Conservation (phyloP, 2,888 invertebrate genomes). For the Agriopis aurantiaria region DNA sequence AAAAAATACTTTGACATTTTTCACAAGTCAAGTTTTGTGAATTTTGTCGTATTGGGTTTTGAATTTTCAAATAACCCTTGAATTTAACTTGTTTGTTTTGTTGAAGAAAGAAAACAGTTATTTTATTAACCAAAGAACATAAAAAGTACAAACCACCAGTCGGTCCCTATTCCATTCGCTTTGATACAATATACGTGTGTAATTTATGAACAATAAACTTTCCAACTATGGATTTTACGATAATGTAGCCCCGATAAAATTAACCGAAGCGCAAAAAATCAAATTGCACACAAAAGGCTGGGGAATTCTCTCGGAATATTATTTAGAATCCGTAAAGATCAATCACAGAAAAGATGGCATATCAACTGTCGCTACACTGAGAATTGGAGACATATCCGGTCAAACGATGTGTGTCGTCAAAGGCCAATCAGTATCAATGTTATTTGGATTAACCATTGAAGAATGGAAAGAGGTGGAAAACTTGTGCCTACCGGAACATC, state of each 20-base stretch:
- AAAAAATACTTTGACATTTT: too few relatives aligned
- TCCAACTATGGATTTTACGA: conserved; percentile 54
- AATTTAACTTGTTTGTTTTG: too few relatives aligned
- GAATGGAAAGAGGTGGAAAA: conserved; percentile 76
- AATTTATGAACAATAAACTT: conserved; percentile 51
- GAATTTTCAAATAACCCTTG: too few relatives aligned
- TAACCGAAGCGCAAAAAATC: conserved; percentile 67
- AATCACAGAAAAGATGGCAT: conserved; percentile 57
- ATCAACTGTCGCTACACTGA: conserved; percentile 69
- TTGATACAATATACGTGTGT: neutral
- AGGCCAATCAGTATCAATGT: conserved; percentile 65
- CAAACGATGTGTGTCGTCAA: conserved; percentile 71
- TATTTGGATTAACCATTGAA: conserved; percentile 69
- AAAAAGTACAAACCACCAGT: too few relatives aligned
- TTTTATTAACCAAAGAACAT: too few relatives aligned
- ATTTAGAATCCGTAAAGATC: conserved; percentile 79
- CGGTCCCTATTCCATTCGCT: neutral
- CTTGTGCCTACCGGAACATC: conserved; percentile 64
- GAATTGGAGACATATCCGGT: conserved; percentile 72
- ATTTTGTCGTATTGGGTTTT: too few relatives aligned
- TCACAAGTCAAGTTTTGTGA: too few relatives aligned
- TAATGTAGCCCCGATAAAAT: conserved; percentile 62
- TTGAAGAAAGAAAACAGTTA: too few relatives aligned
- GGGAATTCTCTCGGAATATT: conserved; percentile 74
- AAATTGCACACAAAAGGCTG: conserved; percentile 67